Conservation (phyloP, 2,888 invertebrate species). For the Noctuana brunneofusca region DNA sequence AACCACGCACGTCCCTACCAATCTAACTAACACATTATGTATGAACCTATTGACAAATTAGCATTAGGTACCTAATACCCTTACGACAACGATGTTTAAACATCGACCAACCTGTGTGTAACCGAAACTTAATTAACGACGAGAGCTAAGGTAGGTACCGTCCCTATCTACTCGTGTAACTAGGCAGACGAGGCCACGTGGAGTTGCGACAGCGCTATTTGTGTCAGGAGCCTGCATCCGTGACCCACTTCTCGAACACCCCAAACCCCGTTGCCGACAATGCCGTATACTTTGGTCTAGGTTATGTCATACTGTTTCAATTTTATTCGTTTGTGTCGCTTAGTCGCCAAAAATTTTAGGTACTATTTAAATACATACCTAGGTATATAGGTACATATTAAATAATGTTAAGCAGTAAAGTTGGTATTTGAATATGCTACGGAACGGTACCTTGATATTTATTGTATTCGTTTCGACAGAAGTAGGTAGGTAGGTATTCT, state of each 20-base stretch:
- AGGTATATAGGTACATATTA: too few relatives aligned
- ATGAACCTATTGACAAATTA: background rate
- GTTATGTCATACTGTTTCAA: slow-evolving; percentile 55
- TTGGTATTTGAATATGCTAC: too few relatives aligned
- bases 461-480: too few relatives aligned
- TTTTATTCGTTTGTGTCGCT: slow-evolving; percentile 24
- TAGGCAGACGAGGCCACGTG: slow-evolving; percentile 61
- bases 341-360: background rate
- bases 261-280: slow-evolving; percentile 53
- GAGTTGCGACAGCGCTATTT: slow-evolving; percentile 74
- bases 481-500: too few relatives aligned
- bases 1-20: too few relatives aligned
- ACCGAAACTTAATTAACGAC: slow-evolving; percentile 28
- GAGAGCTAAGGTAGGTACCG: slow-evolving; percentile 2
- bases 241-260: slow-evolving; percentile 74
- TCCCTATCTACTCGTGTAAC: slow-evolving; percentile 36
- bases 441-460: too few relatives aligned
- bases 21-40: too few relatives aligned
- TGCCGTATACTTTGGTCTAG: slow-evolving; percentile 76
- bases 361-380: background rate
- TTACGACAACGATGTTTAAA: background rate
- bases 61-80: background rate
- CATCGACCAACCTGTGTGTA: slow-evolving; percentile 6
- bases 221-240: slow-evolving; percentile 80
- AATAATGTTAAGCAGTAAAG: too few relatives aligned